Base-by-base conservation (phyloP, 2,797 vertebrate genomes). In the Carapus acus region DNA sequence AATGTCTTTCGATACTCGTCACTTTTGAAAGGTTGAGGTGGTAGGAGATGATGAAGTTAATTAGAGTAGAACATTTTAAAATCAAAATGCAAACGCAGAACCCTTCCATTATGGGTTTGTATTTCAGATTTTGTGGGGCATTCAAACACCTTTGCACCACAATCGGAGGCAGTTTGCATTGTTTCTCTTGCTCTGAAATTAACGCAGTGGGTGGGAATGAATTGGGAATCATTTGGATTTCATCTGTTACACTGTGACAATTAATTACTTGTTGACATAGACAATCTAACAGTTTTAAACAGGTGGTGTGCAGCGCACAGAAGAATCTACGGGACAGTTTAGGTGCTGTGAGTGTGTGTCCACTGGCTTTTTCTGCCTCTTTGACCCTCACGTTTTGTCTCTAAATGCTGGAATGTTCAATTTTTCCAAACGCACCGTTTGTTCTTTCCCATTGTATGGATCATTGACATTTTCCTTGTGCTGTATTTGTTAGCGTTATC, bases 221-320 rank as follows among this genome's bases (percentile, higher is more conserved):
- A 49, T 46, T 16, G 34, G 18, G 33, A 47, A 42, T n/a, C n/a
- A n/a, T 27, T 27, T 7, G 7, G 62, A 36, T 54, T 69, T 56
- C 52, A 71, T 61, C 47, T 47, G 29, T 46, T 62, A 11, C 22
- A 29, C 37, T 49, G 57, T 67, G 43, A 55, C 36, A 62, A 53
- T 52, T 13, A 58, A 56, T 64, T 45, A 60, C 24, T n/a, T n/a
- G n/a, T n/a, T 40, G 46, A 29, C 62, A 49, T 48, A 66, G 72
- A 78, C 60, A 58, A 69, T 63, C 50, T 12, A 43, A 67, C 43
- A 24, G 65, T 63, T 67, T 34, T 38, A 22, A 61, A 56, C 46
- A 48, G 42, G 37, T 57, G 20, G 66, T 50, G 47, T 49, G 22
- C 58, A 51, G 68, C 44, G 3, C 14, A 33, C 31, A 27, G 24